Conservation (phyloP, 2,113 vertebrate species). For the Daboia siamensis region DNA sequence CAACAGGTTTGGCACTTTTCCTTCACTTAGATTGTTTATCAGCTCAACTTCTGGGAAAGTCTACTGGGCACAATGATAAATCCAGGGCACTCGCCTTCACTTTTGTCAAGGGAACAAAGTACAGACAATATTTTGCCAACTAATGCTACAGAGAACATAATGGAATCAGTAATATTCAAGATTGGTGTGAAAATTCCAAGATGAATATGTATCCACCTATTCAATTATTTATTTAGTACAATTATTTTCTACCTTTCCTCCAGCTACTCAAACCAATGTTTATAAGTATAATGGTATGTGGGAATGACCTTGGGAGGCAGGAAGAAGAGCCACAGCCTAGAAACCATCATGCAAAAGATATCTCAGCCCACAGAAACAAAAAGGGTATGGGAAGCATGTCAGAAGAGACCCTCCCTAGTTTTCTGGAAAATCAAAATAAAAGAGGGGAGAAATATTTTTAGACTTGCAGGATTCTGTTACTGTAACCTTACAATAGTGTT, state of each 20-base stretch:
- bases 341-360: neutral
- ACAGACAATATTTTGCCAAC: neutral
- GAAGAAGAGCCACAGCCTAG: neutral
- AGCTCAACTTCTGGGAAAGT: neutral
- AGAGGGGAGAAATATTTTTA: neutral
- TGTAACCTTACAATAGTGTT: neutral
- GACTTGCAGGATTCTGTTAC: neutral
- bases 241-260: neutral
- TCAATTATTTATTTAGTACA: neutral
- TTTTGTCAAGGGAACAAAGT: neutral
- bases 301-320: neutral
- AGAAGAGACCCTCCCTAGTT: neutral
- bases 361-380: neutral
- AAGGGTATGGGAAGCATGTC: neutral
- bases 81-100: neutral
- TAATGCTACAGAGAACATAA: neutral
- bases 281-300: neutral
- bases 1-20: conserved; percentile 5
- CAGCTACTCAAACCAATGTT: neutral
- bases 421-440: neutral
- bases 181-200: neutral
- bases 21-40: neutral
- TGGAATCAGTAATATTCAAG: neutral
- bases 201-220: neutral
- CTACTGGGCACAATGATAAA: neutral